phyloP scores from a whole-genome alignment of 2,113 vertebrate species.

The Pelobates fuscus region DNA sequence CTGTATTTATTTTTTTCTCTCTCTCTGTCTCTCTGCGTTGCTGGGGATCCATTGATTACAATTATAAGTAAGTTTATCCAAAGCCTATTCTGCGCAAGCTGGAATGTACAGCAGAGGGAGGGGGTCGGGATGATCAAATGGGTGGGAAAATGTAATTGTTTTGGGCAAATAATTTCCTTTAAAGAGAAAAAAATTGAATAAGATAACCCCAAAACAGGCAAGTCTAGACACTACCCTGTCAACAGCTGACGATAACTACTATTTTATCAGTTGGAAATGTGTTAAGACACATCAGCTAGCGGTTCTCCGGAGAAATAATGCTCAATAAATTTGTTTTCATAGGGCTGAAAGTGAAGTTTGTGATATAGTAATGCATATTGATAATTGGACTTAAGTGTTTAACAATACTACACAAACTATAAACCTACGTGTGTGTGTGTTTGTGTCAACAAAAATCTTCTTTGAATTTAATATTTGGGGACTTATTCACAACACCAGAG shows the following conservation, averaged over 20 bases:
- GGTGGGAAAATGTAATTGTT: slow-evolving; percentile 61
- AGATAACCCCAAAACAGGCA: slow-evolving; percentile 63
- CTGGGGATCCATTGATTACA: slow-evolving; percentile 63
- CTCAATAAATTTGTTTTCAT: background rate
- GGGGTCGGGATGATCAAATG: slow-evolving; percentile 33
- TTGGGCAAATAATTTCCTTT: slow-evolving; percentile 68
- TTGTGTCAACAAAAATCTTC: no score
- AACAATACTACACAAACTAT: background rate
- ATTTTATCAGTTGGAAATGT: slow-evolving; percentile 73
- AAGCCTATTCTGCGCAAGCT: slow-evolving; percentile 59
- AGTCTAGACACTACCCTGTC: slow-evolving; percentile 71
- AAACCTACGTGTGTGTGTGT: no score
- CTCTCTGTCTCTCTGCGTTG: slow-evolving; percentile 61
- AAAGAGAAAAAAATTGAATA: slow-evolving; percentile 58
- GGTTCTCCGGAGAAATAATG: slow-evolving; percentile 62
- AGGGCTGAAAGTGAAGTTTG: slow-evolving; percentile 14
- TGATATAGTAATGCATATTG: slow-evolving; percentile 30
- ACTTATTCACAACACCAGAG: no score
- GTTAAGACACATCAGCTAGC: slow-evolving; percentile 78
- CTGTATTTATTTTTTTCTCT: slow-evolving; percentile 46
- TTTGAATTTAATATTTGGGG: no score
- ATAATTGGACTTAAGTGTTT: slow-evolving; percentile 4
- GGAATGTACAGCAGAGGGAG: slow-evolving; percentile 58
- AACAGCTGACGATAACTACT: slow-evolving; percentile 76
- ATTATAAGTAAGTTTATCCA: slow-evolving; percentile 58